Conservation (phyloP, 1,140 invertebrate species). For the Achroia grisella region DNA sequence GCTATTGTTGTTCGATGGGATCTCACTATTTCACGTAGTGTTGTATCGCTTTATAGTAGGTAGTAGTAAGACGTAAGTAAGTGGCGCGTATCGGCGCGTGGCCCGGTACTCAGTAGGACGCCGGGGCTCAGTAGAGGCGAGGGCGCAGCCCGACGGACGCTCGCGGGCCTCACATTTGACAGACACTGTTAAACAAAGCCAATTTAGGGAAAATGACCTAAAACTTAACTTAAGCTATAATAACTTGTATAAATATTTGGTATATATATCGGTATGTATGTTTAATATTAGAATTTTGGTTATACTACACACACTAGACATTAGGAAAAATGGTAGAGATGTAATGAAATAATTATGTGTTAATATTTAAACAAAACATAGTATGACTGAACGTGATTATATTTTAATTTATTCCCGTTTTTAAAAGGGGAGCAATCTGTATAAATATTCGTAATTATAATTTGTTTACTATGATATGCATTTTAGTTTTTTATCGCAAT, state of each 20-base stretch:
- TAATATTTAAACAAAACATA: conserved; percentile 68
- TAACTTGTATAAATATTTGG: conserved; percentile 72
- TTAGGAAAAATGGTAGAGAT: conserved; percentile 68
- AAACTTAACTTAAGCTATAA: conserved; percentile 70
- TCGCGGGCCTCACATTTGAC: conserved; percentile 45
- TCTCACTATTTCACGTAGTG: conserved; percentile 21
- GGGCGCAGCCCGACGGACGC: conserved; percentile 13
- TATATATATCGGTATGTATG: conserved; percentile 72
- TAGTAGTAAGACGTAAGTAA: conserved; percentile 6
- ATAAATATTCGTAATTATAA: conserved; percentile 68
- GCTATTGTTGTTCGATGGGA: conserved; percentile 30
- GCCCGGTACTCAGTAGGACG: conserved; percentile 7
- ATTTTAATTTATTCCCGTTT: conserved; percentile 56
- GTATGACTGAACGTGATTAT: conserved; percentile 68
- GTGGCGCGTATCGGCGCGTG: conserved; percentile 8
- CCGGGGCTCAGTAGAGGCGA: not conserved
- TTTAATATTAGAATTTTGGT: conserved; percentile 72
- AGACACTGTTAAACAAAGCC: conserved; percentile 58
- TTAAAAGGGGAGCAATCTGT: conserved; percentile 61
- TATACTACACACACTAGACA: conserved; percentile 67
- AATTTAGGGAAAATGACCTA: conserved; percentile 67
- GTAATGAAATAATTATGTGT: conserved; percentile 69
- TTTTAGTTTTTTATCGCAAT: conserved; percentile 68
- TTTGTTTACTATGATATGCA: conserved; percentile 60
- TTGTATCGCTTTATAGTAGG: conserved; percentile 7